Conservation (phyloP, 2,797 vertebrate species). For the Cuculus canorus region DNA sequence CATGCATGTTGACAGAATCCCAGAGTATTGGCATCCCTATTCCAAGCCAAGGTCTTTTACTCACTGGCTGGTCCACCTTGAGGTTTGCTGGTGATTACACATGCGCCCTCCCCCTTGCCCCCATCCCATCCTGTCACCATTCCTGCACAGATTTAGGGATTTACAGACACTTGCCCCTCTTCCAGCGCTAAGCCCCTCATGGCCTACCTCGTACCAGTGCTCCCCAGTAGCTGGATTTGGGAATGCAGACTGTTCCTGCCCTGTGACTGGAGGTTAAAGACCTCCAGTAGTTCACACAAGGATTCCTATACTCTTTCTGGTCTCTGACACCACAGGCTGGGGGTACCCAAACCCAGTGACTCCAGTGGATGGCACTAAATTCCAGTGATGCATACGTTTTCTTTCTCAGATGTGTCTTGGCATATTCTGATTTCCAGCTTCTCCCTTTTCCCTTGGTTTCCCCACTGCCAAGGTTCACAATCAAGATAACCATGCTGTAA, state of each 20-base stretch:
- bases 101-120: too few species aligned
- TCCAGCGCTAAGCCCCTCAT: neutral
- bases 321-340: neutral
- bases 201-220: rapidly evolving
- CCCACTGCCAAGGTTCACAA: neutral
- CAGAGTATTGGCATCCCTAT: neutral
- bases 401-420: neutral
- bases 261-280: neutral
- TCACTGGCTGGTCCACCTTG: neutral
- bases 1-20: neutral
- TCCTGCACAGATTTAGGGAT: neutral
- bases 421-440: neutral
- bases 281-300: neutral
- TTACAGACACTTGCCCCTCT: neutral
- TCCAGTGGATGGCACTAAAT: neutral
- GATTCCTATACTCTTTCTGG: rapidly evolving
- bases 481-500: neutral
- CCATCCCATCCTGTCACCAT: too few species aligned
- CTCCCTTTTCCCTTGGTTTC: neutral
- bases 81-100: neutral
- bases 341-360: neutral
- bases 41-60: neutral
- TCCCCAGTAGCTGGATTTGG: neutral
- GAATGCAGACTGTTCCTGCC: neutral
- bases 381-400: neutral